A percentile compares a stretch with the other conserved stretches of the same genome.
These are phyloP conservation scores for Phytoseiulus persimilis DNA, from an alignment of 2,888 invertebrate genomes.

Conservation along the genomic window DNA sequence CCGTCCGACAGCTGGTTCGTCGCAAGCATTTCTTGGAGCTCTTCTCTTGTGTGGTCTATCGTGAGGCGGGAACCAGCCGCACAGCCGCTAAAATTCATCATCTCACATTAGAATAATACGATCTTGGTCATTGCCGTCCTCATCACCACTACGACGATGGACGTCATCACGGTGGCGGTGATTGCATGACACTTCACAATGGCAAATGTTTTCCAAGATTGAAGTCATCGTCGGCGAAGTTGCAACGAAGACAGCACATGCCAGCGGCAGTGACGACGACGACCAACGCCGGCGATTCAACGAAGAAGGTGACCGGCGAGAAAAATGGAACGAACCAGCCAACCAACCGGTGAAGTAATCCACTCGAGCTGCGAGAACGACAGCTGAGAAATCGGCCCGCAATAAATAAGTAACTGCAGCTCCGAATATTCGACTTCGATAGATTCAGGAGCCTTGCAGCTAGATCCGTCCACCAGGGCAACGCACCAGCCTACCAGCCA, in stretches of 20 bases:
- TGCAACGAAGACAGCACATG: neutral
- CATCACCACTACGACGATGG: neutral
- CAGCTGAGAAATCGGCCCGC: neutral
- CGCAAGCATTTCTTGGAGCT: neutral
- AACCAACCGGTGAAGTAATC: neutral
- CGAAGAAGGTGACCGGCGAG: neutral
- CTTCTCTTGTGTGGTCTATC: neutral
- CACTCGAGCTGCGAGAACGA: neutral
- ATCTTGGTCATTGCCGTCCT: neutral
- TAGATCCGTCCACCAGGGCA: neutral
- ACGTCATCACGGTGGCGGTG: neutral
- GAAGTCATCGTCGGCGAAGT: neutral
- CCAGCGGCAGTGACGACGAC: neutral
- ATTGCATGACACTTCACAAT: conserved; percentile 5
- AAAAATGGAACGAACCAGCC: neutral
- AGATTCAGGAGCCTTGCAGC: neutral
- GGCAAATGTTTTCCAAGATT: neutral
- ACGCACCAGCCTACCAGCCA: neutral
- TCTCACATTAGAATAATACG: neutral
- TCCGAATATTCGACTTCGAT: neutral
- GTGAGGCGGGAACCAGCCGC: neutral
- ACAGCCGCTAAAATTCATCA: too few relatives aligned
- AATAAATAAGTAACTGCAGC: neutral
- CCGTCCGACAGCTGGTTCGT: too few relatives aligned
- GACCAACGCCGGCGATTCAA: neutral